Base-by-base conservation (phyloP, 2,797 vertebrate genomes). In the Falco peregrinus region DNA sequence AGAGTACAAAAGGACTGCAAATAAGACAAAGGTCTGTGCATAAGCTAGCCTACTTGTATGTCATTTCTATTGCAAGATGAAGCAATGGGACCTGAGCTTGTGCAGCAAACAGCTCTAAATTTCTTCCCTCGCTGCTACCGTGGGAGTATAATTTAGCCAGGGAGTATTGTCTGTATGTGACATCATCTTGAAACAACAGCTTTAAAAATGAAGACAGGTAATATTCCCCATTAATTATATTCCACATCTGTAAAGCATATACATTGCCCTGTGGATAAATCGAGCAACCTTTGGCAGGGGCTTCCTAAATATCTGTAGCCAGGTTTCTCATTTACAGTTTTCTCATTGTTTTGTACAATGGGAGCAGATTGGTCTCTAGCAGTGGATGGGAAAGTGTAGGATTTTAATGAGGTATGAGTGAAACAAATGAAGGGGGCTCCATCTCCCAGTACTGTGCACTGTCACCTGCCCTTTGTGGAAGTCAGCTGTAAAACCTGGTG, bases 101-200 rank as follows among this genome's bases (percentile, higher is more conserved):
- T 64, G 11, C 37, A 84, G 67, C 33, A 93, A 89, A 92, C 74
- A 87, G 26, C 33, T 53, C 70, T 93, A 67, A 87, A 94, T 94
- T 84, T 95, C 70, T 94, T 86, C 53, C 59, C 29, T 84, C 24
- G 5, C 31, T 91, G 24, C 18, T 89, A 71, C 48, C 0, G 0
- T 89, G 85, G 83, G 83, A 90, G 15, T 76, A 84, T 84, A 73
- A 79, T 90, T 93, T 95, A 79, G n/a, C 59, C 48, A 41, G 61
- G 39, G 56, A 86, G 4, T 84, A 67, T 64, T 86, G 56, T 75
- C 70, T 86, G 12, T 74, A 48, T 82, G 67, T 94, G 89, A 89
- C 86, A 90, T 93, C 84, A 93, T 91, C 85, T 91, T 60, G 64
- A 82, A 94, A 73, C 13, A 90, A 76, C 83, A 84, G 41, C 75